phyloP scores from a whole-genome alignment of 2,113 vertebrate species.

The Apteryx owenii region DNA sequence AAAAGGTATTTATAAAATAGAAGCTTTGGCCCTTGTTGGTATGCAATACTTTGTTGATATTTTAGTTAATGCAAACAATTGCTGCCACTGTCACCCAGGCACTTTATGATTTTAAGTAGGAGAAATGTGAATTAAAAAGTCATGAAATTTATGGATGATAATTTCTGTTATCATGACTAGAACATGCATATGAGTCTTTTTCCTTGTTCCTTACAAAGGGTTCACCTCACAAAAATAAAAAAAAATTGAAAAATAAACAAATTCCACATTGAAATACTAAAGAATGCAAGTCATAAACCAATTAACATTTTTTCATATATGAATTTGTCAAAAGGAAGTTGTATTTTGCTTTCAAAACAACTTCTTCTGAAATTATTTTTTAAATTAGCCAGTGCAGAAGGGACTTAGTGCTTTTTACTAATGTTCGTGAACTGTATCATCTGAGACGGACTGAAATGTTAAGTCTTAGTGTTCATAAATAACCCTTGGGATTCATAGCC shows the following conservation, averaged over 20 bases:
- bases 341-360: background rate
- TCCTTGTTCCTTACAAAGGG: background rate
- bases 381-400: background rate
- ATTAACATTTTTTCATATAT: background rate
- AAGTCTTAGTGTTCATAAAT: background rate
- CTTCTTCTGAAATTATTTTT: background rate
- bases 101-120: background rate
- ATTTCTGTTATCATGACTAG: background rate
- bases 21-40: background rate
- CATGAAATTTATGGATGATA: background rate
- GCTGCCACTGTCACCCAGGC: background rate
- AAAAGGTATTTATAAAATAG: background rate
- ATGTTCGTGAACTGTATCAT: background rate
- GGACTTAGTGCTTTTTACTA: background rate
- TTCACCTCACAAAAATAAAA: background rate
- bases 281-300: background rate
- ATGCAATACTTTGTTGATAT: background rate
- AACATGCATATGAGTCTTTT: rapidly evolving
- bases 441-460: background rate
- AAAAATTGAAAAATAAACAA: background rate
- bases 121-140: background rate
- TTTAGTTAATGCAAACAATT: background rate
- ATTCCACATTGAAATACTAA: background rate
- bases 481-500: background rate
- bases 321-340: background rate